These are phyloP conservation scores for Electrona antarctica DNA, from an alignment of 2,113 vertebrate species.

Conservation along the genomic window DNA sequence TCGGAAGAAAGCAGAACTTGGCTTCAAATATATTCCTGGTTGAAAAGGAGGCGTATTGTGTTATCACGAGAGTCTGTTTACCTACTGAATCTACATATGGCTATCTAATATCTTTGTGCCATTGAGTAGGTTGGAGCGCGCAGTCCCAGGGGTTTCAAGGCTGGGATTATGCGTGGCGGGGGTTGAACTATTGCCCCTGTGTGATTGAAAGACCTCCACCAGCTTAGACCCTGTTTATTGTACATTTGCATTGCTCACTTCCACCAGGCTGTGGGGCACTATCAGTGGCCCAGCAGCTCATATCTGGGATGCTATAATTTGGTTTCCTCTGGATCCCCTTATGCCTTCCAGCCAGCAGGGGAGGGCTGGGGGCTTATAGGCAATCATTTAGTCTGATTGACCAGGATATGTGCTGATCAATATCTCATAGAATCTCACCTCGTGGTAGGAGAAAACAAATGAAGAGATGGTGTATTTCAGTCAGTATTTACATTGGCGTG, in stretches of 20 bases:
- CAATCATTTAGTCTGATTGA: constrained; percentile 82
- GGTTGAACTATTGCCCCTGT: constrained; percentile 81
- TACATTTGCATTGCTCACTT: constrained; percentile 82
- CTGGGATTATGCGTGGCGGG: constrained; percentile 80
- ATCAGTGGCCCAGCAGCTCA: constrained; percentile 67
- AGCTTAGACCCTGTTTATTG: constrained; percentile 81
- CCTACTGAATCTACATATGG: constrained; percentile 81
- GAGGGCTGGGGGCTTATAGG: constrained; percentile 64
- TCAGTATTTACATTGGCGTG: constrained; percentile 46
- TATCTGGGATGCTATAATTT: constrained; percentile 67
- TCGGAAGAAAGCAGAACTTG: constrained; percentile 64
- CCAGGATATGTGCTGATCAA: constrained; percentile 74
- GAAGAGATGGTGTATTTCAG: constrained; percentile 51
- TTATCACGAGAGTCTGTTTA: constrained; percentile 78
- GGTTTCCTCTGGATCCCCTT: constrained; percentile 51
- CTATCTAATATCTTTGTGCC: constrained; percentile 82
- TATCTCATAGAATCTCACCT: constrained; percentile 67
- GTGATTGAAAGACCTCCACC: constrained; percentile 81
- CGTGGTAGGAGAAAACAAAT: constrained; percentile 71
- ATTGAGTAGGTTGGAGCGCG: constrained; percentile 70
- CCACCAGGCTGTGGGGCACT: constrained; percentile 63
- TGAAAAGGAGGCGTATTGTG: constrained; percentile 67
- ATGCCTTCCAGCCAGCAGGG: constrained; percentile 56
- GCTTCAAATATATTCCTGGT: constrained; percentile 73
- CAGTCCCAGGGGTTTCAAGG: constrained; percentile 71